Percentiles rank a stretch among this genome's conserved stretches.
Evolutionary conservation across 37 sponge, comb jelly and placozoan genomes (phyloP).

Genomic region (Oscarella lobularis): DNA sequence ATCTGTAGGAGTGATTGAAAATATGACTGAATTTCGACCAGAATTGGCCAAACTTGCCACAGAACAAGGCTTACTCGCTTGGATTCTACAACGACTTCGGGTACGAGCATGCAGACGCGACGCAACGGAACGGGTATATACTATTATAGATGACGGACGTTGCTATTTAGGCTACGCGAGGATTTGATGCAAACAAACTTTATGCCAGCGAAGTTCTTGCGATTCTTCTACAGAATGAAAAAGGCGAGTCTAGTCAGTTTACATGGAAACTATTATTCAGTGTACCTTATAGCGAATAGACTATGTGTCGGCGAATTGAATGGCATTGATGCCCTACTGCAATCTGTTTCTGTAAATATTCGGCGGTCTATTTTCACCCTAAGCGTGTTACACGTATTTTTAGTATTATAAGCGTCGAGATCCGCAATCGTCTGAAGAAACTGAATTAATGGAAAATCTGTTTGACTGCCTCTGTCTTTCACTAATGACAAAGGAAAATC

Average conservation of each 20-base stretch:
- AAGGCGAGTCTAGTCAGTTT: conserved; percentile 13
- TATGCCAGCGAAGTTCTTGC: conserved; percentile 85
- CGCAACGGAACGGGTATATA: not conserved
- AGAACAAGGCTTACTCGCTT: conserved; percentile 75
- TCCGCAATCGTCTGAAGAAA: conserved; percentile 67
- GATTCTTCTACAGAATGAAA: conserved; percentile 71
- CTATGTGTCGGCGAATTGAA: conserved; percentile 66
- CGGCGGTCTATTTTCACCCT: not conserved
- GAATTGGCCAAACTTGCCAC: conserved; percentile 45
- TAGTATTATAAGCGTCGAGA: conserved; percentile 74
- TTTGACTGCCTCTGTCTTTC: conserved; percentile 92
- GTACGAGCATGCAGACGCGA: not conserved
- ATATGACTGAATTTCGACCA: conserved; percentile 71
- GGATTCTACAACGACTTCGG: conserved; percentile 77
- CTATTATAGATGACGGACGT: not conserved
- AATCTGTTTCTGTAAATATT: conserved; percentile 49
- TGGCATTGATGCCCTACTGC: conserved; percentile 85
- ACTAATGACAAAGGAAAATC: conserved; percentile 66
- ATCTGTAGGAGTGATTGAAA: conserved; percentile 61
- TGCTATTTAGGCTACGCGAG: conserved; percentile 21
- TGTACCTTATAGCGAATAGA: conserved; percentile 31
- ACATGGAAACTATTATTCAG: not conserved
- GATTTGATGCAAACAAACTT: conserved; percentile 90
- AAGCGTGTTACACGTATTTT: not conserved
- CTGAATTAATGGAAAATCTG: conserved; percentile 93